phyloP scores from a whole-genome alignment of 2,888 invertebrate genomes.

The Ophioninae sp. region DNA sequence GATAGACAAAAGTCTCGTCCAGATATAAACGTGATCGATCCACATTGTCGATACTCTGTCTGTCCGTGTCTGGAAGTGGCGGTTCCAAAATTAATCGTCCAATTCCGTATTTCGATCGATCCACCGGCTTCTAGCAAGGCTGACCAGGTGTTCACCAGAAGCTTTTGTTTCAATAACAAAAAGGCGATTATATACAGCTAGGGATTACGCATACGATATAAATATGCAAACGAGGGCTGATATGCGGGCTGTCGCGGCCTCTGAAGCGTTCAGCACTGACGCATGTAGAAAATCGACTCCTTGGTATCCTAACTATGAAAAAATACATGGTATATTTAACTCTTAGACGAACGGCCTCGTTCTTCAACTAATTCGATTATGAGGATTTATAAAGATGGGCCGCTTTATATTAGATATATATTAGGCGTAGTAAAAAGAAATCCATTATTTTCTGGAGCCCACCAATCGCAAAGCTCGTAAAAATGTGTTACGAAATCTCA shows the following conservation, averaged over 20 bases:
- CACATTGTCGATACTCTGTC: slow-evolving; percentile 1
- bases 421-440: neutral
- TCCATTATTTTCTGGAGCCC: too few relatives aligned
- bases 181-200: slow-evolving; percentile 15
- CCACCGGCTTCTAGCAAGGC: slow-evolving; percentile 6
- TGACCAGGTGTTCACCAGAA: slow-evolving; percentile 33
- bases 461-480: too few relatives aligned
- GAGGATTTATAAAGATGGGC: neutral
- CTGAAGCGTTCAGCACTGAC: neutral
- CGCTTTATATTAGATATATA: too few relatives aligned
- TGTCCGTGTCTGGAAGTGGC: neutral
- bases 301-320: neutral
- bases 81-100: neutral
- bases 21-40: slow-evolving; percentile 16
- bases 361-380: neutral
- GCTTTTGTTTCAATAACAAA: slow-evolving; percentile 34
- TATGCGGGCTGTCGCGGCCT: slow-evolving; percentile 47
- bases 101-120: slow-evolving; percentile 10
- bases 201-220: slow-evolving; percentile 25
- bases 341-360: too few relatives aligned
- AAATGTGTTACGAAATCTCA: too few relatives aligned
- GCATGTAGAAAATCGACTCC: slow-evolving; percentile 5
- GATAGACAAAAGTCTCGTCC: slow-evolving; percentile 53
- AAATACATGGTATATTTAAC: neutral
- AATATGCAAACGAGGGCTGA: slow-evolving; percentile 47